Evolutionary conservation across 2,797 vertebrate genomes (phyloP), one percentile per base, ranked within the genome.

Genomic region (Periophthalmus magnuspinnatus): DNA sequence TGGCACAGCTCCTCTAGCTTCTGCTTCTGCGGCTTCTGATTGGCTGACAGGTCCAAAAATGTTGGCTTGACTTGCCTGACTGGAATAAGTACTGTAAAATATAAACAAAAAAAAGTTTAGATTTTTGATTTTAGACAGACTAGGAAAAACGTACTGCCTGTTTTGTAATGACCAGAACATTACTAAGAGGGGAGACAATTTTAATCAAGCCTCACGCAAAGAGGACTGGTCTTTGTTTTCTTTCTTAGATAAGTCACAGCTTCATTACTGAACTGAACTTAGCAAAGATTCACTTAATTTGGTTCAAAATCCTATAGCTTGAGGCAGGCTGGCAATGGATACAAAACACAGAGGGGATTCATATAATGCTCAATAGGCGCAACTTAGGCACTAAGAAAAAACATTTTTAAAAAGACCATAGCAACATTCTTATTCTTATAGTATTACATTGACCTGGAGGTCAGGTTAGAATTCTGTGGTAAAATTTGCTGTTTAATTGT

Each of bases 61-160:
- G 88, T 91, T 91, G 83, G 94, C 93, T 81, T 95, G 95, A 90
- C 95, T 93, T 8, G 91, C 92, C 79, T 98, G 96, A 34, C 94
- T 94, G 86, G 95, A 90, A n/a, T 94, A 97, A 75, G 95, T 95
- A 91, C 96, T 97, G 87, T 47, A 86, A 84, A 88, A 32, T 47
- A 61, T 22, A 7, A 74, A 69, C 38, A 0, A 72, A 77, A 57
- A 5, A 54, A 57, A 14, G 11, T 22, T 5, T 11, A 13, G 3
- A 24, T 56, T 21, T 28, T 57, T 28, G 13, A 14, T 57, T 2
- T 57, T 10, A 57, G n/a, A 28, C 2, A 13, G 11, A 10, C 3
- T 63, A 67, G 68, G 45, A 65, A 72, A 45, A 73, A 75, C 28
- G 1, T 28, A 28, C 28, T 28, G 3, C 28, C 70, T 72, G 76